Conservation (phyloP, 2,113 vertebrate genomes). For the Cichladusa arquata region DNA sequence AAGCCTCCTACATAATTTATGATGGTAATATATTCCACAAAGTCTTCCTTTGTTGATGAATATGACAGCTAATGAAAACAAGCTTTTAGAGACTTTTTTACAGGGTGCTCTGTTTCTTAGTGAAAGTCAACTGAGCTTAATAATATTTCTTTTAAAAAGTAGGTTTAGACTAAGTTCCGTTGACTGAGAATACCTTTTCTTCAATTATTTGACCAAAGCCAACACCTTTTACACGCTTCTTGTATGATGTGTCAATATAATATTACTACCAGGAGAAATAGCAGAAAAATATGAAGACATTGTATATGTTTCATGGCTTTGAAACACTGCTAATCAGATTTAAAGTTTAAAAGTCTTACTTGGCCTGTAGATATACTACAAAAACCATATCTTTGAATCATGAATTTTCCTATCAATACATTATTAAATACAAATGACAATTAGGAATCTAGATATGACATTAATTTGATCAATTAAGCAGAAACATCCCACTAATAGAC, state of each 20-base stretch:
- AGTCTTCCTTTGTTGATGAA: neutral
- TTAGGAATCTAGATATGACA: neutral
- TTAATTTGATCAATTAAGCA: neutral
- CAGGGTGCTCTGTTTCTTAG: neutral
- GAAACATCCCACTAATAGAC: neutral
- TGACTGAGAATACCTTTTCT: neutral
- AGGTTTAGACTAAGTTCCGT: neutral
- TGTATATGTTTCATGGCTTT: neutral
- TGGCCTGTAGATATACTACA: neutral
- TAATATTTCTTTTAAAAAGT: neutral
- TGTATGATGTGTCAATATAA: neutral
- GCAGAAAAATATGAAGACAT: neutral
- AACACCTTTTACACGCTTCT: neutral
- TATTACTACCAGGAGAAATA: neutral
- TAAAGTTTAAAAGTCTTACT: neutral
- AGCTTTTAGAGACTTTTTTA: neutral
- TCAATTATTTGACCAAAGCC: neutral
- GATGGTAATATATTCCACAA: neutral
- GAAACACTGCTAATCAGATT: neutral
- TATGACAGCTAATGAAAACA: neutral
- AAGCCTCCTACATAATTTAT: neutral
- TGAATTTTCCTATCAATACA: neutral
- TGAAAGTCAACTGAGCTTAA: neutral
- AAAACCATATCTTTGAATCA: neutral
- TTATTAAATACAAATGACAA: neutral